phyloP scores from a whole-genome alignment of 2,888 invertebrate genomes.

The Nebria brevicollis region DNA sequence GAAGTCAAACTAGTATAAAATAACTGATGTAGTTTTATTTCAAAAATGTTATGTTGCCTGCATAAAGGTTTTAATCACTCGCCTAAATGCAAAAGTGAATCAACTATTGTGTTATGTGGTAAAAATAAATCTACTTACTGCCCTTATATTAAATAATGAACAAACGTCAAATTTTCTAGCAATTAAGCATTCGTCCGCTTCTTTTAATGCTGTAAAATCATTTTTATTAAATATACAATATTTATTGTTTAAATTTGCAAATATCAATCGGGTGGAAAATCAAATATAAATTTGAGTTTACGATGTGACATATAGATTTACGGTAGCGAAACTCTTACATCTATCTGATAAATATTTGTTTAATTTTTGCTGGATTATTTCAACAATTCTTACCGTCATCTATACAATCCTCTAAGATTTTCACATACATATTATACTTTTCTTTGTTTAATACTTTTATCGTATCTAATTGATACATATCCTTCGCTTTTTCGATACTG shows the following conservation, averaged over 20 bases:
- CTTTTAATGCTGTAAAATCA: slow-evolving; percentile 13
- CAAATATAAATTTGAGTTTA: no score
- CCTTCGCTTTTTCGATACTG: not conserved
- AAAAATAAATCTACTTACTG: slow-evolving; percentile 15
- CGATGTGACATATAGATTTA: no score
- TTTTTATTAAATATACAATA: not conserved
- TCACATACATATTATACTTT: not conserved
- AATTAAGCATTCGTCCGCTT: slow-evolving; percentile 6
- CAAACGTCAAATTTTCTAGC: slow-evolving; percentile 5
- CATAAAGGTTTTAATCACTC: not conserved
- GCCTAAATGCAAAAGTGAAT: not conserved
- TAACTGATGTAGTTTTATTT: no score
- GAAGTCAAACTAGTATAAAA: no score
- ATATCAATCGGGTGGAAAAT: no score
- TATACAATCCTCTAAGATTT: not conserved
- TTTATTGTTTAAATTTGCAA: no score
- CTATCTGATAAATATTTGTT: no score
- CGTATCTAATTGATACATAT: not conserved
- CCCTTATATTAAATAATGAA: not conserved
- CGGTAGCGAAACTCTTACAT: no score
- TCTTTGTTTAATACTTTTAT: not conserved
- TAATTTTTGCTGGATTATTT: no score
- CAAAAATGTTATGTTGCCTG: not conserved
- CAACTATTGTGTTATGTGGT: not conserved
- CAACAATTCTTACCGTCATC: not conserved